These are phyloP conservation scores for Silurus aristotelis DNA, from an alignment of 2,797 vertebrate genomes.

Conservation along the genomic window DNA sequence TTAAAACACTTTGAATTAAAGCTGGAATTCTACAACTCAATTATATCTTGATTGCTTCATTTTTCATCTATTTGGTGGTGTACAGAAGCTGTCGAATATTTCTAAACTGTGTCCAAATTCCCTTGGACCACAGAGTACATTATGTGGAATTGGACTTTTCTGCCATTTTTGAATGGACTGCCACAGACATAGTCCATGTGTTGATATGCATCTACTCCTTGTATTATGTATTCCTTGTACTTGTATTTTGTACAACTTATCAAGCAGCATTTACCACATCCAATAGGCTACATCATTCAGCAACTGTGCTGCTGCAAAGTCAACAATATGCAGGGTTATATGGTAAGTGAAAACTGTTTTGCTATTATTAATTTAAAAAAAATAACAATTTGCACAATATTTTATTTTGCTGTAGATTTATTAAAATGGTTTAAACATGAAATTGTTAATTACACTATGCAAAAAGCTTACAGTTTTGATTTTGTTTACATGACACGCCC, in stretches of 20 bases:
- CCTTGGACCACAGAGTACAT: no score
- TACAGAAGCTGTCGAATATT: no score
- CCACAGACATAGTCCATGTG: background rate
- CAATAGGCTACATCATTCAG: background rate
- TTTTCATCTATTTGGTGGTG: no score
- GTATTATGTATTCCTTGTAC: no score
- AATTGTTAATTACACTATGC: background rate
- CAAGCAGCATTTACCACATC: no score
- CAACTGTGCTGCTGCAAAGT: background rate
- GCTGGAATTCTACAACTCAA: no score
- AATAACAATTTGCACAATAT: background rate
- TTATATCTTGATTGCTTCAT: no score
- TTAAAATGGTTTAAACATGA: background rate
- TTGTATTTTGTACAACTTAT: no score
- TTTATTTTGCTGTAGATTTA: constrained; percentile 7
- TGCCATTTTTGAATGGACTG: no score
- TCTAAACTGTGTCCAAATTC: no score
- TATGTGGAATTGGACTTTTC: no score
- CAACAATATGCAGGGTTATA: background rate
- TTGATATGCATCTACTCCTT: background rate
- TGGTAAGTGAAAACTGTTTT: background rate
- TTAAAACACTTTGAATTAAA: no score
- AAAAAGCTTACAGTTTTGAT: background rate
- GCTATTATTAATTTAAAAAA: background rate
- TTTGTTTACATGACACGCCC: background rate